Evolutionary conservation across 2,113 vertebrate genomes (phyloP), one percentile per base, ranked within the genome.

Genomic region (Paradoxurus hermaphroditus): DNA sequence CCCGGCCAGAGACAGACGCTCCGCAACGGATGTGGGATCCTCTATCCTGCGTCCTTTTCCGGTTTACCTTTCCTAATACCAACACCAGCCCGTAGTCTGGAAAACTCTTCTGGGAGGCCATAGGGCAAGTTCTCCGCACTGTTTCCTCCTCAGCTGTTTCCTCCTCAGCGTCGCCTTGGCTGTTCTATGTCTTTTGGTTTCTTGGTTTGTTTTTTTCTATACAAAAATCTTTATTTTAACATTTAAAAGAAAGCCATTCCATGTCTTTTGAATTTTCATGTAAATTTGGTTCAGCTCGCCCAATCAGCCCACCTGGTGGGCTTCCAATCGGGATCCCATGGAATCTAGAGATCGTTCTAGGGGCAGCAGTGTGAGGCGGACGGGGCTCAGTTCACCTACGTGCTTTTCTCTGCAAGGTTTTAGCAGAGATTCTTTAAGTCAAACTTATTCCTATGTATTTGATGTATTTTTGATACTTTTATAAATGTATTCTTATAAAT

Each of bases 1-100:
- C 16, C 41, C 25, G 3, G 9, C 46, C 78, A 59, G 34, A 41
- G 27, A n/a, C 15, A 18, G 46, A 56, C 27, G 81, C 12, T 70
- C n/a, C 27, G 14, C 7, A n/a, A 25, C 11, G 13, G 18, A 4
- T 46, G 27, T 31, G 5, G 51, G 51, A 10, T 49, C 4, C 3
- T 31, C 25, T 27, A 0, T 39, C 19, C 36, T 14, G 12, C 10
- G 7, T 34, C 14, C 7, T 46, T 6, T 0, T 29, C 25, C 79
- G 2, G 2, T 12, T 87, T 44, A n/a, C 41, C 41, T 51, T 1
- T 13, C 31, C 27, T 49, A 2, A 5, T 6, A 1, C 51, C n/a
- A 1, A 23, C 7, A 29, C 21, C 21, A 1, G 2, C 29, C 14
- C 14, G 63, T 23, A 41, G n/a, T 8, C n/a, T 39, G 15, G 53